Percentiles rank a stretch among this genome's conserved stretches.
Evolutionary conservation across 2,113 vertebrate genomes (phyloP).

Genomic region (Pachycephala philippinensis): DNA sequence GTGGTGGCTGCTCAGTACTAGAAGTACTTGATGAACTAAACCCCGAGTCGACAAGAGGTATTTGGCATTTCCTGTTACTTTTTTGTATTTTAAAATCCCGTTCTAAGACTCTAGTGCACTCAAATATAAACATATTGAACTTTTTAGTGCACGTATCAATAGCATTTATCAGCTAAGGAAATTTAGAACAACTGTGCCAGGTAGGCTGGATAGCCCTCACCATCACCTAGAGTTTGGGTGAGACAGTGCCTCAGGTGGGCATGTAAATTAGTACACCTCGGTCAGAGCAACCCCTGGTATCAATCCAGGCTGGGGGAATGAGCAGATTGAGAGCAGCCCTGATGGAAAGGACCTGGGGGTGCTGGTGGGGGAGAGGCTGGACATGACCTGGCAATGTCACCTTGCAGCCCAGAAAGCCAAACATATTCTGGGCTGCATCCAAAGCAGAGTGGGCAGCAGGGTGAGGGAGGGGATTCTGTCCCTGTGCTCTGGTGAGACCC

Average conservation of each 20-base stretch:
- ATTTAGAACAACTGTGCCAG: not conserved
- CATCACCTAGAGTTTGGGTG: not conserved
- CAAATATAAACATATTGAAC: not conserved
- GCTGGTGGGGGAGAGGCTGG: not conserved
- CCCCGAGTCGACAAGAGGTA: not conserved
- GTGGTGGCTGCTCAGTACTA: not conserved
- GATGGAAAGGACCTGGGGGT: not conserved
- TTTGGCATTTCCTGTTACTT: not conserved
- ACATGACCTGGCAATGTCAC: not conserved
- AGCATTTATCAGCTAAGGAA: not conserved
- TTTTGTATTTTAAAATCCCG: not conserved
- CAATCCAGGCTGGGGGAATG: not conserved
- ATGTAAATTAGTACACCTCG: not conserved
- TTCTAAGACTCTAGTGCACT: not conserved
- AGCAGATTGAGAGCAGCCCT: fast-evolving
- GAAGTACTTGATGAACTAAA: not conserved
- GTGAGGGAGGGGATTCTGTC: not conserved
- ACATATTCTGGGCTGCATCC: fast-evolving
- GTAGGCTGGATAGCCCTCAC: not conserved
- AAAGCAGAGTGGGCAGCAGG: fast-evolving
- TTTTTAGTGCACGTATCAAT: not conserved
- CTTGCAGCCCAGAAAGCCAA: not conserved
- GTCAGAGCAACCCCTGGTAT: not conserved
- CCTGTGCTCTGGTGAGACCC: not conserved
- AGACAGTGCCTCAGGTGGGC: not conserved